A percentile compares a stretch with the other conserved stretches of the same genome.
Conservation (phyloP, 2,888 invertebrate species). For the Leptinotarsa haldemani region DNA sequence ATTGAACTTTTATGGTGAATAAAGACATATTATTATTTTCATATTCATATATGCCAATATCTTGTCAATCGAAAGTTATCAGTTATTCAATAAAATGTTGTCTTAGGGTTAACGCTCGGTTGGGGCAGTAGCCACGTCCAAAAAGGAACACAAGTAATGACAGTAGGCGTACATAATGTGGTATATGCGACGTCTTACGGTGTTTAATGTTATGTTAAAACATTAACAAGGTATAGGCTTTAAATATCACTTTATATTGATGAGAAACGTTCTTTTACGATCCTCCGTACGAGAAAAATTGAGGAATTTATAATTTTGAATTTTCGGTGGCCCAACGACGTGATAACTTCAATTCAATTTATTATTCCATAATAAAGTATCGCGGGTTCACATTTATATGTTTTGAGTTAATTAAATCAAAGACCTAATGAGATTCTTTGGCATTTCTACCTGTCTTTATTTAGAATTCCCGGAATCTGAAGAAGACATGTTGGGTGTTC, state of each 20-base stretch:
- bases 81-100: too few relatives aligned
- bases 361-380: conserved; percentile 47
- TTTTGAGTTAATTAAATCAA: conserved; percentile 59
- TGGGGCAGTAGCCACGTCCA: conserved; percentile 17
- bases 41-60: too few relatives aligned
- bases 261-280: conserved; percentile 47
- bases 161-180: conserved; percentile 39
- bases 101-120: background rate
- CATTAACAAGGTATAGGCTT: conserved; percentile 54
- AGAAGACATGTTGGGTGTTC: conserved; percentile 45
- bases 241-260: conserved; percentile 59
- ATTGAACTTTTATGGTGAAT: too few relatives aligned
- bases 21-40: too few relatives aligned
- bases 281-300: conserved; percentile 32
- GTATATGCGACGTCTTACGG: conserved; percentile 54
- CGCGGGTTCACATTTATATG: conserved; percentile 56
- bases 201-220: conserved; percentile 58
- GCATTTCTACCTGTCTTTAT: conserved; percentile 55
- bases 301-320: conserved; percentile 49
- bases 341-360: conserved; percentile 60
- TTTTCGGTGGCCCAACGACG: conserved; percentile 57
- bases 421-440: conserved; percentile 55
- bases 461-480: conserved; percentile 54
- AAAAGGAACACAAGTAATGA: conserved; percentile 16
- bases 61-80: too few relatives aligned